Percentiles rank a stretch among this genome's conserved stretches.
Conservation (phyloP, 92 coral and sea anemone species). For the Montipora capitata region DNA sequence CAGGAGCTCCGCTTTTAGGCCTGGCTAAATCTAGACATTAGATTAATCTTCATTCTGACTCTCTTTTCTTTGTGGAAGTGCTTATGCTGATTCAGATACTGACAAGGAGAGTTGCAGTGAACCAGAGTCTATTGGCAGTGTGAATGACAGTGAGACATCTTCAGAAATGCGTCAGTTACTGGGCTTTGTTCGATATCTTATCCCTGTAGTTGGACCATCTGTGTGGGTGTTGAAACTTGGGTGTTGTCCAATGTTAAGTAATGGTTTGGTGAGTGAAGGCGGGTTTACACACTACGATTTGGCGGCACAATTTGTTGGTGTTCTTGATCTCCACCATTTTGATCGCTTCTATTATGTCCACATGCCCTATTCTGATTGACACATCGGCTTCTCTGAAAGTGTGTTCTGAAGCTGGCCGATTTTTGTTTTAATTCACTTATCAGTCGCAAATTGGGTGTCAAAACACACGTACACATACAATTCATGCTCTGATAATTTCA, state of each 20-base stretch:
- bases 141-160: slow-evolving; percentile 40
- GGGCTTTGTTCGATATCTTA: slow-evolving; percentile 88
- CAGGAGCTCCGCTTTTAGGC: too few species aligned
- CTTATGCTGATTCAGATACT: slow-evolving; percentile 89
- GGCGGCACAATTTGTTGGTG: too few species aligned
- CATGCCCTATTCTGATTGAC: too few species aligned
- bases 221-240: slow-evolving; percentile 88
- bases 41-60: background rate
- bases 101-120: slow-evolving; percentile 68
- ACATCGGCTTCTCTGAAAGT: too few species aligned
- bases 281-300: background rate
- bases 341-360: too few species aligned
- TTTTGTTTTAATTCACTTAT: too few species aligned
- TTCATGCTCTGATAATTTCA: too few species aligned
- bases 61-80: slow-evolving; percentile 65
- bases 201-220: slow-evolving; percentile 89
- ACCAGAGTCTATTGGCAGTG: slow-evolving; percentile 29
- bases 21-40: too few species aligned
- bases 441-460: too few species aligned
- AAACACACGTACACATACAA: too few species aligned
- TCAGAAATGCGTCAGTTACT: slow-evolving; percentile 81
- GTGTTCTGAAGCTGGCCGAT: too few species aligned
- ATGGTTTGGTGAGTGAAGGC: slow-evolving; percentile 92
- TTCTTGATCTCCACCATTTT: too few species aligned
- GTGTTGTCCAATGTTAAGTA: slow-evolving; percentile 94